A percentile compares a stretch with the other conserved stretches of the same genome.
Conservation (phyloP, 2,888 invertebrate genomes). For the Tetragonisca angustula region DNA sequence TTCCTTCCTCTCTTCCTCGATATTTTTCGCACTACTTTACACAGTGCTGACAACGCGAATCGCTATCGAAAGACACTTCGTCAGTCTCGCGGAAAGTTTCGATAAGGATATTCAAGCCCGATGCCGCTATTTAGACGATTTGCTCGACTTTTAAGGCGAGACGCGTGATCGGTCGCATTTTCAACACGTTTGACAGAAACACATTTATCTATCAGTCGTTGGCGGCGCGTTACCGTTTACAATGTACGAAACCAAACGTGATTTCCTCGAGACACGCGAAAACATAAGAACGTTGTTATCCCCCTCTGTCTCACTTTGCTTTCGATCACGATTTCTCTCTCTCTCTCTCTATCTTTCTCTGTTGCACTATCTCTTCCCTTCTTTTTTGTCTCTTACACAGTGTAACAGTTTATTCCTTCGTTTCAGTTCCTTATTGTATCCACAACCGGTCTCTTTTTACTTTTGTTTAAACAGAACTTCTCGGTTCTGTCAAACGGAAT, state of each 20-base stretch:
- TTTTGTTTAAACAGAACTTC: too few relatives aligned
- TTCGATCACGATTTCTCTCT: neutral
- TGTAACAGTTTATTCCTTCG: constrained; percentile 34
- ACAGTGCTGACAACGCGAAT: constrained; percentile 3
- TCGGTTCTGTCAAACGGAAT: neutral
- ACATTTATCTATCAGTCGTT: neutral
- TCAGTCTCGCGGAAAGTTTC: constrained; percentile 1
- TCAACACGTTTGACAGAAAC: neutral
- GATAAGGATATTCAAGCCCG: constrained; percentile 1
- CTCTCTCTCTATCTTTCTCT: neutral
- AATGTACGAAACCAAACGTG: neutral
- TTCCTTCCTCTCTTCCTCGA: neutral
- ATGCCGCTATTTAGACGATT: neutral
- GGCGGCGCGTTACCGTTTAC: constrained; percentile 18
- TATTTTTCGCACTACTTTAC: neutral
- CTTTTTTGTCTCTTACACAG: neutral
- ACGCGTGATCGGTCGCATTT: neutral
- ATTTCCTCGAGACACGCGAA: constrained; percentile 30
- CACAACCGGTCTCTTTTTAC: neutral
- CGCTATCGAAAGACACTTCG: constrained; percentile 17
- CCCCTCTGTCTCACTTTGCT: constrained; percentile 29
- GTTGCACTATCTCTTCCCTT: neutral
- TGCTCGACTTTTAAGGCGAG: neutral
- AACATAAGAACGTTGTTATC: constrained; percentile 51
- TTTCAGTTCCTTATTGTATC: constrained; percentile 8